These are phyloP conservation scores for Branchellion lobata DNA, from an alignment of 2,888 invertebrate species.

Conservation along the genomic window DNA sequence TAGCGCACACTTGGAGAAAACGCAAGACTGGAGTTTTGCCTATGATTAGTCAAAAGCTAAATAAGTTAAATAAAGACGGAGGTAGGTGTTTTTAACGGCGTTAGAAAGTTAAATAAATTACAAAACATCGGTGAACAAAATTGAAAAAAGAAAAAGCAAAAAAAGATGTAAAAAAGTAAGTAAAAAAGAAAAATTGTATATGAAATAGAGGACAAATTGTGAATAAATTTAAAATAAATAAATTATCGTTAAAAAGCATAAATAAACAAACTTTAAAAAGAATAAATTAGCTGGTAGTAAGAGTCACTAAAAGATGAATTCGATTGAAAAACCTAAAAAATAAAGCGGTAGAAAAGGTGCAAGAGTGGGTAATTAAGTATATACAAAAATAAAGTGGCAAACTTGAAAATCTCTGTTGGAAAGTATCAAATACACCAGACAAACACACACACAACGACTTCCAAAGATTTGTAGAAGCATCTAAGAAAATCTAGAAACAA, in stretches of 20 bases:
- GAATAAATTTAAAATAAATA: too few species aligned
- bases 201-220: too few species aligned
- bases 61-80: background rate
- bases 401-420: background rate
- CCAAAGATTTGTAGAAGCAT: background rate
- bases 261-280: too few species aligned
- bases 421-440: background rate
- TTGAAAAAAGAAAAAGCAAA: background rate
- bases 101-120: background rate
- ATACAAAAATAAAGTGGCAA: conserved; percentile 7
- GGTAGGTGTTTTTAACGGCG: conserved; percentile 19
- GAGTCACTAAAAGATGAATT: too few species aligned
- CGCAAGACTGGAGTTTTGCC: background rate
- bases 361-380: background rate
- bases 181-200: too few species aligned
- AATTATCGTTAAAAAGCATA: too few species aligned
- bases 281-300: too few species aligned
- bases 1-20: background rate
- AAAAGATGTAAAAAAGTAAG: too few species aligned
- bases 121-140: background rate
- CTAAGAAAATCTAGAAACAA: conserved; percentile 1
- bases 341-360: background rate
- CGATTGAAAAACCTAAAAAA: too few species aligned
- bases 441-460: conserved; percentile 3
- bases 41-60: too few species aligned